Conservation (phyloP, 1,140 invertebrate genomes). For the Homarus americanus region DNA sequence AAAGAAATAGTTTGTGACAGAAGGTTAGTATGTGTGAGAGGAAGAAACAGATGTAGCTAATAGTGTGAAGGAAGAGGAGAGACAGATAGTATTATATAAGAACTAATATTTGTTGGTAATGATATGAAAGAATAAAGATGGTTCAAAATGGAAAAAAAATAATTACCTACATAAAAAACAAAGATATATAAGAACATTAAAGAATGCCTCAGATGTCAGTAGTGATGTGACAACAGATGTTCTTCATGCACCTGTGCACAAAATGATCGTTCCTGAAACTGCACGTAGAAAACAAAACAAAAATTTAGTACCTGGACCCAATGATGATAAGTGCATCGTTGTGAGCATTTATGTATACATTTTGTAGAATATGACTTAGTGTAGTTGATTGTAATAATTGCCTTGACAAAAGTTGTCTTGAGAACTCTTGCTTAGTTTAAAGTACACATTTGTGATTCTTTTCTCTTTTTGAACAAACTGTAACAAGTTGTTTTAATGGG, state of each 20-base stretch:
- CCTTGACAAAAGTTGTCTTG: background rate
- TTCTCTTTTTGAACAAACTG: too few species aligned
- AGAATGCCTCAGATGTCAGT: background rate
- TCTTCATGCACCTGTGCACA: background rate
- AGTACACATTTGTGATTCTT: too few species aligned
- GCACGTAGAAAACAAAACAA: background rate
- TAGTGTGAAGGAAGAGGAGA: background rate
- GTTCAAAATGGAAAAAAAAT: background rate
- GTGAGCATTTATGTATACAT: background rate
- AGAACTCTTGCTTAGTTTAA: background rate
- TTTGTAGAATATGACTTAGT: background rate
- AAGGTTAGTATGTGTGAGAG: too few species aligned
- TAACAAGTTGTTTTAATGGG: too few species aligned
- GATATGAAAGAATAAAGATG: background rate
- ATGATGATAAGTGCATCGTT: background rate
- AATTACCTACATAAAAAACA: background rate
- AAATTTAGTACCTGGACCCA: background rate
- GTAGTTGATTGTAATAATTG: background rate
- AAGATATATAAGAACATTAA: background rate
- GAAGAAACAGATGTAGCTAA: background rate
- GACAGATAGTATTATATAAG: background rate
- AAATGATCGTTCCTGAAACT: background rate
- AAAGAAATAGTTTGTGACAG: background rate
- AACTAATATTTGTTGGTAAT: background rate
- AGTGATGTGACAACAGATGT: background rate